These are phyloP conservation scores for Myotis pilosus DNA, from an alignment of 2,797 vertebrate species.

Conservation along the genomic window DNA sequence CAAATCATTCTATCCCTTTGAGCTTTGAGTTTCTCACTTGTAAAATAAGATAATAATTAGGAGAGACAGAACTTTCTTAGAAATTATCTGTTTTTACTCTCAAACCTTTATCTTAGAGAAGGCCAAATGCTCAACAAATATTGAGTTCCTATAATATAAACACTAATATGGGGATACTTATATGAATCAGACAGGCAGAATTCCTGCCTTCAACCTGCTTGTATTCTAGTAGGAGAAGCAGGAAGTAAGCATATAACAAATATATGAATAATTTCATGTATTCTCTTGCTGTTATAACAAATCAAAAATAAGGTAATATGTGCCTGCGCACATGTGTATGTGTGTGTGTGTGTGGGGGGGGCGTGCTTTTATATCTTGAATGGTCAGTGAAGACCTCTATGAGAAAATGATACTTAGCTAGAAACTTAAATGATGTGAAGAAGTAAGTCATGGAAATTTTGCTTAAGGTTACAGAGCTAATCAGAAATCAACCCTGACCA, in stretches of 20 bases:
- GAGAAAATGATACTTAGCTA: not conserved
- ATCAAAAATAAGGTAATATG: not conserved
- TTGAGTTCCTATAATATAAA: not conserved
- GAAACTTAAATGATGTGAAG: not conserved
- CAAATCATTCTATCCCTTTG: not conserved
- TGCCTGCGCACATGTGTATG: not conserved
- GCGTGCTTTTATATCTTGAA: not conserved
- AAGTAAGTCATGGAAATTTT: not conserved
- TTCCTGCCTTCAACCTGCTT: not conserved
- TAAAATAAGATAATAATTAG: not conserved
- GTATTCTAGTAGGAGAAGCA: not conserved
- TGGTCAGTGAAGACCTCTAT: not conserved
- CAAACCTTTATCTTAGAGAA: not conserved
- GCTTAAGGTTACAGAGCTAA: not conserved
- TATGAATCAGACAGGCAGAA: not conserved
- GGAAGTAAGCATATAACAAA: not conserved
- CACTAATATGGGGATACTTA: not conserved
- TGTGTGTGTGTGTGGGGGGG: not conserved
- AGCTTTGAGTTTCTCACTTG: not conserved
- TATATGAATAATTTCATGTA: not conserved
- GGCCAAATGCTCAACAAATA: not conserved
- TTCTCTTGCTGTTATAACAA: not conserved
- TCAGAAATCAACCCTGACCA: not conserved
- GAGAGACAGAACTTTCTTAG: not conserved
- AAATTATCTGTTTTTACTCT: not conserved